phyloP scores from a whole-genome alignment of 2,113 vertebrate genomes.

The human (Homo sapiens) region GRCh38 chr6:80502501-80503000 shows the following conservation, averaged over 20 bases:
- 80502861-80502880: not conserved
- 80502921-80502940: not conserved
- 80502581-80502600: not conserved
- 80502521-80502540: not conserved
- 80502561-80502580: not conserved
- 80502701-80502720: not conserved
- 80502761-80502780: not conserved
- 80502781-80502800: not conserved
- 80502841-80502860: not conserved
- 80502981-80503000: not conserved
- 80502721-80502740: not conserved
- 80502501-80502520: not conserved
- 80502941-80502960: not conserved
- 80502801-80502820: not conserved
- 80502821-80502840: not conserved
- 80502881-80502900: not conserved
- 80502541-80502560: not conserved
- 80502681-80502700: not conserved
- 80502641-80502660: not conserved
- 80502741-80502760: not conserved
- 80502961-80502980: not conserved
- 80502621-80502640: not conserved
- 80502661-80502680: not conserved
- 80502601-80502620: not conserved
- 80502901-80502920: not conserved